Conservation (phyloP, 2,113 vertebrate species). For the Sinocyclocheilus maitianheensis region DNA sequence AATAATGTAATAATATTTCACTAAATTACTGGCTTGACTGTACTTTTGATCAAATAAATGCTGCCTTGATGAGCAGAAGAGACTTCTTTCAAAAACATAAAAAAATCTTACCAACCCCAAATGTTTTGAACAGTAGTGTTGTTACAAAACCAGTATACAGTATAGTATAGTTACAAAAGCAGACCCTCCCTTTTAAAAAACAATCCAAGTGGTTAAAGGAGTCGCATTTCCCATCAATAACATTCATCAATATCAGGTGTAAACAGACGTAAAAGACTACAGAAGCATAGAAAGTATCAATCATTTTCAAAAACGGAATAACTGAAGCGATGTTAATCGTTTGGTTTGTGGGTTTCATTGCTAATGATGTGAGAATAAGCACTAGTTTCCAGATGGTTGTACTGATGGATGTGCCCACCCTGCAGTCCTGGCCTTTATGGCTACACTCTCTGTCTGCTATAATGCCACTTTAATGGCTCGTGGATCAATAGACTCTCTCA, state of each 20-base stretch:
- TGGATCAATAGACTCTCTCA: slow-evolving; percentile 44
- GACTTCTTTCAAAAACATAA: too few species aligned
- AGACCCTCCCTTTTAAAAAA: too few species aligned
- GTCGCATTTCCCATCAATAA: neutral
- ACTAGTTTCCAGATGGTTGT: slow-evolving; percentile 27
- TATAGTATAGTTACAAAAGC: too few species aligned
- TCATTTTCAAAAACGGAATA: neutral
- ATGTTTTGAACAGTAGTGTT: too few species aligned
- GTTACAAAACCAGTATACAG: too few species aligned
- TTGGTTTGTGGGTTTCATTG: slow-evolving; percentile 20
- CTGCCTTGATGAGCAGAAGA: too few species aligned
- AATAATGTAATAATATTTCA: too few species aligned
- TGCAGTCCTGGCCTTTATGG: slow-evolving; percentile 25
- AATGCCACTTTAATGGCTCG: slow-evolving; percentile 37
- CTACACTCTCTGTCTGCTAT: slow-evolving; percentile 34
- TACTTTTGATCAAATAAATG: too few species aligned
- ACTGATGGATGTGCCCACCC: slow-evolving; percentile 39
- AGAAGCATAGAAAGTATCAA: neutral
- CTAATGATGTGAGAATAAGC: slow-evolving; percentile 20
- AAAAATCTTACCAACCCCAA: too few species aligned
- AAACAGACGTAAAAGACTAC: neutral
- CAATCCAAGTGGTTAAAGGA: neutral
- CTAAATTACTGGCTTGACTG: too few species aligned
- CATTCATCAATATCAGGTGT: neutral
- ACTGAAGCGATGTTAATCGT: neutral